Percentiles rank a stretch among this genome's conserved stretches.
These are phyloP conservation scores for Laodelphax striatellus DNA, from an alignment of 1,140 invertebrate genomes.

Conservation along the genomic window DNA sequence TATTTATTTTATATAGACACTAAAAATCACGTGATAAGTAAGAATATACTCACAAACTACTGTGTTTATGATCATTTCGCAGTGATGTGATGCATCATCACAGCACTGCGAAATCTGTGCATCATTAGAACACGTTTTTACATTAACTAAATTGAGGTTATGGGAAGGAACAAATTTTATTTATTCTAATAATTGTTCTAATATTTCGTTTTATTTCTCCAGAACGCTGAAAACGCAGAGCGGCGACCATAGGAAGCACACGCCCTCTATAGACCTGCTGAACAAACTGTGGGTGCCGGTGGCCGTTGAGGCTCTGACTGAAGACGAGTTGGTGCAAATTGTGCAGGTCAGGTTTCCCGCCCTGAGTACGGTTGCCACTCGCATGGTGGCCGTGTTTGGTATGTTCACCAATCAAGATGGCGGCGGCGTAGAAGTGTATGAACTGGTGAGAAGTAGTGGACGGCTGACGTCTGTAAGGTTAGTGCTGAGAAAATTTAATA, in stretches of 20 bases:
- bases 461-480: constrained; percentile 52
- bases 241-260: constrained; percentile 51
- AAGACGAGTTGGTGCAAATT: constrained; percentile 55
- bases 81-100: too few relatives aligned
- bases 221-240: constrained; percentile 43
- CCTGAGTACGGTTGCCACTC: constrained; percentile 58
- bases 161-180: too few relatives aligned
- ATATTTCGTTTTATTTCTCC: constrained; percentile 24
- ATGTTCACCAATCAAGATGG: constrained; percentile 54
- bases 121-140: too few relatives aligned
- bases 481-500: too few relatives aligned
- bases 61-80: too few relatives aligned
- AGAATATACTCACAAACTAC: too few relatives aligned
- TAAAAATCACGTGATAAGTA: too few relatives aligned
- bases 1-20: too few relatives aligned
- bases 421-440: neutral
- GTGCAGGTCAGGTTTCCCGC: constrained; percentile 56
- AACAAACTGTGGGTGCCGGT: constrained; percentile 75
- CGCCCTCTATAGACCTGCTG: constrained; percentile 48
- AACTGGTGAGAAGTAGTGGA: constrained; percentile 29
- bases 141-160: too few relatives aligned
- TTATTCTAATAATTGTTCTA: constrained; percentile 5
- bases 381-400: constrained; percentile 75
- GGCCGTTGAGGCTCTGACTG: constrained; percentile 65
- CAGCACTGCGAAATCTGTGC: too few relatives aligned